These are phyloP conservation scores for Drosophila ananassae DNA, from an alignment of 1,140 invertebrate genomes.

Conservation along the genomic window DNA sequence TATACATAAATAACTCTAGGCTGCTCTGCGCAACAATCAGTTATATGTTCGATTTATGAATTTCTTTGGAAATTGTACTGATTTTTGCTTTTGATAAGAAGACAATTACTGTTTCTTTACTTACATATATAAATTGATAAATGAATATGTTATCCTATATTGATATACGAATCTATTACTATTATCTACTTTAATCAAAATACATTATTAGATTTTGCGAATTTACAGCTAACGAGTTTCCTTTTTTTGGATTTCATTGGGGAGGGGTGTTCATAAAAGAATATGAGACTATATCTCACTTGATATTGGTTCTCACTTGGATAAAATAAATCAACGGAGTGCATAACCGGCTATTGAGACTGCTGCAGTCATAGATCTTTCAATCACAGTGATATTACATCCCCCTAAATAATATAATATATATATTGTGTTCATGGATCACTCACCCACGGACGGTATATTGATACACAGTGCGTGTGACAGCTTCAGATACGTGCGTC, in stretches of 20 bases:
- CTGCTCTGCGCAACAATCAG: constrained; percentile 57
- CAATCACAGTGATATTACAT: no score
- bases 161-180: constrained; percentile 58
- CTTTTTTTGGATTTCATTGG: background rate
- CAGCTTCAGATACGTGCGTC: constrained; percentile 95
- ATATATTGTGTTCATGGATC: background rate
- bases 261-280: background rate
- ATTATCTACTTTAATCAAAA: constrained; percentile 65
- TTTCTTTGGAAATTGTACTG: constrained; percentile 65
- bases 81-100: constrained; percentile 55
- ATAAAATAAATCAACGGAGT: no score
- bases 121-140: constrained; percentile 26
- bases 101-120: constrained; percentile 37
- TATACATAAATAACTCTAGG: constrained; percentile 24
- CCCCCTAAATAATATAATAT: no score
- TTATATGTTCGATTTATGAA: constrained; percentile 38
- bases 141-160: constrained; percentile 60
- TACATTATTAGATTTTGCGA: constrained; percentile 59
- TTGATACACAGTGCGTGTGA: constrained; percentile 95
- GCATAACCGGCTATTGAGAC: no score
- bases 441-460: constrained; percentile 95
- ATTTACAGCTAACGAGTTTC: constrained; percentile 26
- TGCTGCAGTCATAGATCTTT: no score
- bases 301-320: no score
- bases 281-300: no score